Conservation (phyloP, 30 jellyfish, hydroid and myxozoan genomes). For the Turritopsis rubra region DNA sequence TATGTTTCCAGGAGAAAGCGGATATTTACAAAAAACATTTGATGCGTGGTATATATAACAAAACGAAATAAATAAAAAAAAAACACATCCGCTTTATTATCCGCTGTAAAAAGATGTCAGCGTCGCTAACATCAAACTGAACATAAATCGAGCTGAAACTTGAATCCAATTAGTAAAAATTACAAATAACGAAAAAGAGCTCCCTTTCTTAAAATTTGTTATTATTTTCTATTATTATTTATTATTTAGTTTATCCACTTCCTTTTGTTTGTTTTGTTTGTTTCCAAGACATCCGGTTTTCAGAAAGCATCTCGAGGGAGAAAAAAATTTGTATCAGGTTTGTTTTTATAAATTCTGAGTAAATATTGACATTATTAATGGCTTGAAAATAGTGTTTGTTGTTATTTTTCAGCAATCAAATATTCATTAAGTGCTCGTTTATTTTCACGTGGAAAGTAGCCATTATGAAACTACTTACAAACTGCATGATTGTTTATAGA, state of each 20-base stretch:
- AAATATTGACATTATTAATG: neutral
- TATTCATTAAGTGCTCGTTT: neutral
- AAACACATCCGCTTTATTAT: neutral
- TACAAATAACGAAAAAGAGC: neutral
- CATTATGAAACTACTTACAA: neutral
- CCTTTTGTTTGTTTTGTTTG: no score
- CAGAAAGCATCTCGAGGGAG: neutral
- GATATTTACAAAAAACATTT: neutral
- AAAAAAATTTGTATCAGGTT: neutral
- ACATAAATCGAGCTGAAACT: neutral
- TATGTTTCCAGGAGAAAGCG: neutral
- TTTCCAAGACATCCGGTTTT: neutral
- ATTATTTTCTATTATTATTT: neutral
- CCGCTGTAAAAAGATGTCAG: no score
- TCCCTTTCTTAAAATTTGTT: neutral
- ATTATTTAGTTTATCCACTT: neutral
- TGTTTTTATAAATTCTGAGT: neutral
- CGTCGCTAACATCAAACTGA: no score
- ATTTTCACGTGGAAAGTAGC: neutral
- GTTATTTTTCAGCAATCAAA: neutral
- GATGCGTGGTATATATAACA: neutral
- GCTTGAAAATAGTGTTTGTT: neutral
- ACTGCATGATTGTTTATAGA: neutral
- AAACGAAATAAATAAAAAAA: neutral
- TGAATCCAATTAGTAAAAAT: no score